Base-by-base conservation (phyloP, 2,888 invertebrate genomes). In the Phyto melanocephala region DNA sequence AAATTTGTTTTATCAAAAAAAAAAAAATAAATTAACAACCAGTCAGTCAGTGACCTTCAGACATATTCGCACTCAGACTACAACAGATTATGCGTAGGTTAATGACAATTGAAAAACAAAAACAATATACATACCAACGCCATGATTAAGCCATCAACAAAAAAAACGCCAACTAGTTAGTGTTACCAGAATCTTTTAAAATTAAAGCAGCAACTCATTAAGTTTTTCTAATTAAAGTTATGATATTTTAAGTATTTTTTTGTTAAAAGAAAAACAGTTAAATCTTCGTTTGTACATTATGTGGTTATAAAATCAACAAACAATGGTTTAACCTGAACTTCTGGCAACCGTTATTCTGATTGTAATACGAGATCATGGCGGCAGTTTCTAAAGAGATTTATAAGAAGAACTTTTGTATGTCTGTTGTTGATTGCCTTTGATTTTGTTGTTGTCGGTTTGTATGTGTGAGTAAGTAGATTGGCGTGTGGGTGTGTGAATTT, bases 41-140 rank as follows among this genome's bases (percentile, higher is more conserved):
- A 35, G 62, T 35, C 79, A 79, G 79, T 79, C 72, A 79, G 58
- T 79, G 79, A 79, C 79, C 72, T 79, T 79, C 71, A 72, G 71
- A 72, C 63, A 52, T 20, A 50, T 0, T 22, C n/a, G 45, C 33
- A 28, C 62, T 54, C 62, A 54, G 20, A 33, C 63, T 71, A 15
- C 33, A 37, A 47, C 22, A 56, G 37, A 71, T 52, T 52, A 58
- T 72, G 72, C 79, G 72, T 72, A 79, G 67, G 71, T 67, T 72
- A 79, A 65, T 72, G 79, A 67, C 79, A 52, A 52, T 67, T 72
- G 33, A 28, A 42, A 40, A 50, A 13, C 50, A 52, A 20, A 50
- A 68, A 42, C 50, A 42, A 22, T 2, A 28, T 8, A 37, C 13
- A 13, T 13, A 56, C 35, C 56, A 67, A 67, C 58, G 50, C 40